Conservation (phyloP, 1,140 invertebrate species). For the Drosophila saltans region DNA sequence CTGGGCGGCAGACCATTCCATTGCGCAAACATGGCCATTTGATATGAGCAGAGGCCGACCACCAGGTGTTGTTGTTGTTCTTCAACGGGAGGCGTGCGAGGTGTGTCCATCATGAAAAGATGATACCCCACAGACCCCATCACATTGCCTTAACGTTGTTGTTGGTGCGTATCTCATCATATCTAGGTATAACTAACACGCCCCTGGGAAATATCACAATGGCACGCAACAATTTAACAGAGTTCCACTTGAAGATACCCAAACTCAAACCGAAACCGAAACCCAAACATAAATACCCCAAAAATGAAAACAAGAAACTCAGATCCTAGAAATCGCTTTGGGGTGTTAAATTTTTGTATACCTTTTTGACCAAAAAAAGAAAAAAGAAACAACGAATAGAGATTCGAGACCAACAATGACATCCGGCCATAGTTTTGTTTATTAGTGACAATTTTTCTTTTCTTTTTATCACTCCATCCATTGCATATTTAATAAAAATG, state of each 20-base stretch:
- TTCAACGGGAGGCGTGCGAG: neutral
- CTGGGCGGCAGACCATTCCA: slow-evolving; percentile 37
- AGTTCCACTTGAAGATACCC: slow-evolving; percentile 16
- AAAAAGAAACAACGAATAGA: no score
- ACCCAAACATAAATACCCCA: slow-evolving; percentile 30
- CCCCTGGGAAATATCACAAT: slow-evolving; percentile 76
- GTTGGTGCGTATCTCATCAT: slow-evolving; percentile 8
- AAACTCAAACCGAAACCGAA: slow-evolving; percentile 41
- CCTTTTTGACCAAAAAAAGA: slow-evolving; percentile 21
- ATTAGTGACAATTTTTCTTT: no score
- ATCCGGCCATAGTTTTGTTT: no score
- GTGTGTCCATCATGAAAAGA: slow-evolving; percentile 19
- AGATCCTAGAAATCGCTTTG: neutral
- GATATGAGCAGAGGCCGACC: slow-evolving; percentile 57
- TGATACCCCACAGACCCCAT: slow-evolving; percentile 12
- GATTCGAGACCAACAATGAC: no score
- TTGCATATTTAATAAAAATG: no score
- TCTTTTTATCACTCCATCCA: no score
- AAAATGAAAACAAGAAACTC: neutral
- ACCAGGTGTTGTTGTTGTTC: slow-evolving; percentile 13
- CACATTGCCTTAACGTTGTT: neutral
- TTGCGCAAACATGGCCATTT: slow-evolving; percentile 76
- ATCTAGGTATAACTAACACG: slow-evolving; percentile 50
- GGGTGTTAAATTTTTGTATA: slow-evolving; percentile 27
- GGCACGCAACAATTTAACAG: slow-evolving; percentile 72